Evolutionary conservation across 2,113 vertebrate genomes (phyloP).

Genomic region (Hoplias malabaricus): DNA sequence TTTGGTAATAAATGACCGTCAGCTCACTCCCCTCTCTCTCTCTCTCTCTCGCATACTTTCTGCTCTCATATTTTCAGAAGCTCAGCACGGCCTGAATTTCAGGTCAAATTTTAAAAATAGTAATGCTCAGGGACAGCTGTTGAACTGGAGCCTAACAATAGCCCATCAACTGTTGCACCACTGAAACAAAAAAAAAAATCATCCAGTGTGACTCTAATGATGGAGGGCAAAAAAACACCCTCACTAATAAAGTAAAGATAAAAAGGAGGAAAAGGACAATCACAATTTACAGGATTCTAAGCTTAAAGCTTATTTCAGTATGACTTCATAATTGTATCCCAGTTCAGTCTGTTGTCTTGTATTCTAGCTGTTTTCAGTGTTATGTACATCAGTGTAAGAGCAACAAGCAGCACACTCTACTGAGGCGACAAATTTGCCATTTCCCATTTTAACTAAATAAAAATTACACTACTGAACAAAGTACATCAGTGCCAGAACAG

Average conservation of each 20-base stretch:
- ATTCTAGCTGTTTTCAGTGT: too few species aligned
- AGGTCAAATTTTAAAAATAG: conserved; percentile 12
- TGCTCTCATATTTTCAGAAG: neutral
- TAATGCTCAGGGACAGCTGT: conserved; percentile 55
- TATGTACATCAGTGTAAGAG: too few species aligned
- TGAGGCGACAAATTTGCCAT: too few species aligned
- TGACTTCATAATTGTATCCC: neutral
- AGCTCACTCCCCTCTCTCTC: neutral
- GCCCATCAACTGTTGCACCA: conserved; percentile 53
- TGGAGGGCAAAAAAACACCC: too few species aligned
- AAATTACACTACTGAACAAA: neutral
- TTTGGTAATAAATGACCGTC: neutral
- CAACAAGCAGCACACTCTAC: too few species aligned
- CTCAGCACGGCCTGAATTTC: neutral
- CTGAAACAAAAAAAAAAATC: neutral
- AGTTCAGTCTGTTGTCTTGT: neutral
- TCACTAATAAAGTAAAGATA: neutral
- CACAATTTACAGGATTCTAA: neutral
- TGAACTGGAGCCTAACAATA: conserved; percentile 56
- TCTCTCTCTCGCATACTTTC: neutral
- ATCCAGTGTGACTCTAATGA: neutral
- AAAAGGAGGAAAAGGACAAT: neutral
- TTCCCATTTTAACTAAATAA: neutral
- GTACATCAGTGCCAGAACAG: neutral
- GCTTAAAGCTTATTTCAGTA: neutral